Conservation (phyloP, 2,113 vertebrate genomes). For the Cyprinodon brontotheroides region DNA sequence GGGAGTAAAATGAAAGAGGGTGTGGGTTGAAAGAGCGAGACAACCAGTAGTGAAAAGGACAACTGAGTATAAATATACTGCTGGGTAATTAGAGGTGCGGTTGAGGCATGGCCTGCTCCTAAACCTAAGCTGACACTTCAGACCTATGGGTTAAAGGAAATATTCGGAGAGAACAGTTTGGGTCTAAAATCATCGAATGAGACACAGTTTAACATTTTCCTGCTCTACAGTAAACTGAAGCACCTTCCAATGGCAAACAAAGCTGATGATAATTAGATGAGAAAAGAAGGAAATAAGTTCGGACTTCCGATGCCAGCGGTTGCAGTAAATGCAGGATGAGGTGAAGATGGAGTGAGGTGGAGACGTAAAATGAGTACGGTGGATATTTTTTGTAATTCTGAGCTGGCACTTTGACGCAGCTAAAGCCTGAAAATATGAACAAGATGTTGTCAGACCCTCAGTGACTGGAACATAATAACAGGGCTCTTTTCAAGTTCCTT, state of each 20-base stretch:
- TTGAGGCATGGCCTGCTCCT: not conserved
- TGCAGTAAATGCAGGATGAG: not conserved
- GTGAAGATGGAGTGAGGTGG: not conserved
- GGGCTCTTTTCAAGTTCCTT: not conserved
- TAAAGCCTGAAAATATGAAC: not conserved
- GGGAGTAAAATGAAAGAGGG: not conserved
- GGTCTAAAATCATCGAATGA: not conserved
- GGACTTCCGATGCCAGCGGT: not conserved
- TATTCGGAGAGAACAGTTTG: too few species aligned
- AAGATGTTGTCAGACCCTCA: not conserved
- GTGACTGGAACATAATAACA: not conserved
- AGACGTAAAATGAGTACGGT: not conserved
- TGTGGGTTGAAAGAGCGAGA: not conserved
- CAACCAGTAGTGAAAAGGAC: not conserved
- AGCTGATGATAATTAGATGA: not conserved
- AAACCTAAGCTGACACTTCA: not conserved
- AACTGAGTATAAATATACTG: not conserved
- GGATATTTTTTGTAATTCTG: not conserved
- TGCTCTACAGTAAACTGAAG: not conserved
- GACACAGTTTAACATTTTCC: not conserved
- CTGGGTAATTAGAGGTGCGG: not conserved
- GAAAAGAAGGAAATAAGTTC: not conserved
- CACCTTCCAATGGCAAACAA: not conserved
- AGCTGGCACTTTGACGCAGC: not conserved
- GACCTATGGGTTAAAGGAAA: not conserved